Evolutionary conservation across 2,888 invertebrate species (phyloP).

Genomic region (Euspilapteryx auroguttella): DNA sequence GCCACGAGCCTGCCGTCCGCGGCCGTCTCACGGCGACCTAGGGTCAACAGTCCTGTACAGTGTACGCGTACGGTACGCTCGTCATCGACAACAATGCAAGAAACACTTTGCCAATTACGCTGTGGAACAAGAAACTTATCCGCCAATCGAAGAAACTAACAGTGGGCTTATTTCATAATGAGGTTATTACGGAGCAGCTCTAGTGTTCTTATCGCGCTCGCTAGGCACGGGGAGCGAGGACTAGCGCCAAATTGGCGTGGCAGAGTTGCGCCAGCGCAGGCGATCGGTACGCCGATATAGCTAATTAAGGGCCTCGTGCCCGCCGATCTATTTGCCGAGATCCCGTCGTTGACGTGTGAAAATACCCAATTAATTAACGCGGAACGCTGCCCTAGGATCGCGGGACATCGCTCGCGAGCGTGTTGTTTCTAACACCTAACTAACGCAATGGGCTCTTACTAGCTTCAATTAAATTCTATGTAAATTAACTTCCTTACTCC

Average conservation of each 20-base stretch:
- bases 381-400: slow-evolving; percentile 33
- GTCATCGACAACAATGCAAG: too few relatives aligned
- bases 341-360: slow-evolving; percentile 58
- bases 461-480: too few relatives aligned
- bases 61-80: too few relatives aligned
- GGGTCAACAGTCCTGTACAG: too few relatives aligned
- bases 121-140: slow-evolving; percentile 15
- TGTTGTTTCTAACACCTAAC: slow-evolving; percentile 28
- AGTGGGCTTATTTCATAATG: slow-evolving; percentile 49
- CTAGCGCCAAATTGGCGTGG: slow-evolving; percentile 58
- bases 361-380: slow-evolving; percentile 61
- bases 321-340: slow-evolving; percentile 57
- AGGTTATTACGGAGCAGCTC: slow-evolving; percentile 55
- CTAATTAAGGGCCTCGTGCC: slow-evolving; percentile 53
- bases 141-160: slow-evolving; percentile 28
- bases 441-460: too few relatives aligned
- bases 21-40: too few relatives aligned
- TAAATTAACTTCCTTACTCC: too few relatives aligned
- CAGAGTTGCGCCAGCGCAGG: slow-evolving; percentile 45
- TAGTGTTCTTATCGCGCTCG: slow-evolving; percentile 34
- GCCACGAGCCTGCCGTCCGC: neutral
- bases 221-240: slow-evolving; percentile 33
- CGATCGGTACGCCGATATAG: slow-evolving; percentile 46
- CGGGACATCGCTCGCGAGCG: slow-evolving; percentile 40
- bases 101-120: slow-evolving; percentile 10